A percentile compares a stretch with the other conserved stretches of the same genome.
Conservation (phyloP, 2,797 vertebrate species). For the Potorous gilbertii region DNA sequence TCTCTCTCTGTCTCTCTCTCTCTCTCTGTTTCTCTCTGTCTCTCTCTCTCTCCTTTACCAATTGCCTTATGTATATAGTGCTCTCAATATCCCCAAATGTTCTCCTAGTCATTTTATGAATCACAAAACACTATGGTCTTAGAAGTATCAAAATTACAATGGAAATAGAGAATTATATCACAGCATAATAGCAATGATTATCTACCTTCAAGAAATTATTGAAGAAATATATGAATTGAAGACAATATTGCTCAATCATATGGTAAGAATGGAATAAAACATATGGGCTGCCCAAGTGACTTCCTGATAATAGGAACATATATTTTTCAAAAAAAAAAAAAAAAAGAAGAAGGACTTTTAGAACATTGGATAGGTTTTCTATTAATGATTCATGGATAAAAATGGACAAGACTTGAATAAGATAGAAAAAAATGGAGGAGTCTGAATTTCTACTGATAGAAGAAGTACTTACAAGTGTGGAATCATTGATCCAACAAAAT, state of each 20-base stretch:
- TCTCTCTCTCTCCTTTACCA: not conserved
- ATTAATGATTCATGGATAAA: not conserved
- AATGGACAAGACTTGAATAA: not conserved
- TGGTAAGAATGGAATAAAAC: not conserved
- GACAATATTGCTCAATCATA: not conserved
- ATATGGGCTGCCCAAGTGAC: not conserved
- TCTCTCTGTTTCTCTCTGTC: too few species aligned
- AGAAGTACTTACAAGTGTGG: not conserved
- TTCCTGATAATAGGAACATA: not conserved
- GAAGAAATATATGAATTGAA: not conserved
- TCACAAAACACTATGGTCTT: not conserved
- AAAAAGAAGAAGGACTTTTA: not conserved
- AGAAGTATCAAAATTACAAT: not conserved
- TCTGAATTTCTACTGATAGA: not conserved
- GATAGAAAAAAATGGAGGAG: not conserved
- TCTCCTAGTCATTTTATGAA: not conserved
- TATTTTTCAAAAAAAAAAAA: too few species aligned
- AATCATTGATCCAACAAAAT: not conserved
- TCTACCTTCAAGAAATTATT: not conserved
- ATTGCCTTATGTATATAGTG: not conserved
- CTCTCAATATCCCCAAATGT: not conserved
- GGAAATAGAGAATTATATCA: not conserved
- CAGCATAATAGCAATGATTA: not conserved
- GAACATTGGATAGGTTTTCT: not conserved
- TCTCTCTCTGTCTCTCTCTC: not conserved